These are phyloP conservation scores for Sturnira hondurensis DNA, from an alignment of 2,113 vertebrate species.

Conservation along the genomic window DNA sequence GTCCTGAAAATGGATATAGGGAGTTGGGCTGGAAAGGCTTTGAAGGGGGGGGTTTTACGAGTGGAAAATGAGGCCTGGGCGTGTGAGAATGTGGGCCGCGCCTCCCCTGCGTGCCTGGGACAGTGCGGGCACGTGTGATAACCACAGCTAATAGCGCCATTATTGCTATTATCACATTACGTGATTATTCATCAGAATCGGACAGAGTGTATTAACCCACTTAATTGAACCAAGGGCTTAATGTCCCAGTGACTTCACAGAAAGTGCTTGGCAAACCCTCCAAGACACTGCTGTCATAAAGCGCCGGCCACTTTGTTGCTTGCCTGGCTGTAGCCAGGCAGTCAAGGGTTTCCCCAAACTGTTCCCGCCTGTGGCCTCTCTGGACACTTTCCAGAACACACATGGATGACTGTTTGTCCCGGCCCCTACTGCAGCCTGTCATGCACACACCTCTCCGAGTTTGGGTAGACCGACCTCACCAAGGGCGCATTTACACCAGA, in stretches of 20 bases:
- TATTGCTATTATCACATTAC: slow-evolving; percentile 69
- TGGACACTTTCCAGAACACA: slow-evolving; percentile 26
- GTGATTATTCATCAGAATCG: slow-evolving; percentile 56
- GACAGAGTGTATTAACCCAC: slow-evolving; percentile 67
- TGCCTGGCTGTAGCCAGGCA: slow-evolving; percentile 7
- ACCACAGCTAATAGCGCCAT: slow-evolving; percentile 16
- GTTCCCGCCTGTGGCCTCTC: slow-evolving; percentile 25
- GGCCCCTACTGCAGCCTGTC: background rate
- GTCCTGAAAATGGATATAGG: slow-evolving; percentile 71
- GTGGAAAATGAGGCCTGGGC: slow-evolving; percentile 50
- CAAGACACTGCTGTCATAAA: slow-evolving; percentile 20
- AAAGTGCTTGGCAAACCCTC: slow-evolving; percentile 42
- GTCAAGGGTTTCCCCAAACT: background rate
- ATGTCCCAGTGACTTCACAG: slow-evolving; percentile 35
- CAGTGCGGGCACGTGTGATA: background rate
- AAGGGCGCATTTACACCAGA: background rate
- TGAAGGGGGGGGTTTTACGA: slow-evolving; percentile 72
- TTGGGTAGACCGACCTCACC: background rate
- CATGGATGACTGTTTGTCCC: background rate
- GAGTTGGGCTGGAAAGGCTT: slow-evolving; percentile 53
- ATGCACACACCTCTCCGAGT: background rate
- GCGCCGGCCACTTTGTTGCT: background rate
- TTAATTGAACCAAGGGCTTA: slow-evolving; percentile 64
- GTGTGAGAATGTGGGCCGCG: background rate
- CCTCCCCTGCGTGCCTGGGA: slow-evolving; percentile 32